phyloP scores from a whole-genome alignment of 2,797 vertebrate species.

The Notoglanidium macrostoma region DNA sequence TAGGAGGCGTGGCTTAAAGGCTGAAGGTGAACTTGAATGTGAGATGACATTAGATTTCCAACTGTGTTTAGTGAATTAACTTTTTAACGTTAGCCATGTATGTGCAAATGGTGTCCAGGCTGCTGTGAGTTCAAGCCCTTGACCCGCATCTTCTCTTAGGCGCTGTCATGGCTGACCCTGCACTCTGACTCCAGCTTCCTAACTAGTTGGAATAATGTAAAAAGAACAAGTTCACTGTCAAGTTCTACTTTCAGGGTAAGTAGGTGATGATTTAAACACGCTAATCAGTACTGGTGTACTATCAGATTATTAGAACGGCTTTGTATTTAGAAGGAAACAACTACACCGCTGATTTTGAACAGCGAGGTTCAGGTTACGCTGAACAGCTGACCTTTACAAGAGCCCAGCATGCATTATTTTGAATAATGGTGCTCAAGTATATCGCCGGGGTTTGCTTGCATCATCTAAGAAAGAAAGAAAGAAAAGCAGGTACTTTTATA shows the following conservation, averaged over 20 bases:
- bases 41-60: background rate
- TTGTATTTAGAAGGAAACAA: background rate
- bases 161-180: background rate
- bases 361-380: background rate
- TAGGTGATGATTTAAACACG: background rate
- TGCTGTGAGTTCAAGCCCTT: background rate
- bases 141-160: background rate
- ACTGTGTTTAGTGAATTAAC: background rate
- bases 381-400: background rate
- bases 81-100: background rate
- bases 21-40: background rate
- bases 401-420: background rate
- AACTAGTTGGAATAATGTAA: background rate
- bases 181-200: background rate
- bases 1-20: background rate
- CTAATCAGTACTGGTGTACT: background rate
- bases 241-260: background rate
- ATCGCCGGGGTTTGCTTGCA: background rate
- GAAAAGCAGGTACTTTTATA: background rate
- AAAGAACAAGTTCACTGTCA: background rate
- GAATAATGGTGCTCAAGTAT: background rate
- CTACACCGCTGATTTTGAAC: background rate
- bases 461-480: background rate
- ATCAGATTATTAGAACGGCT: background rate
- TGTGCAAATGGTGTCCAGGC: background rate